Conservation (phyloP, 2,888 invertebrate species). For the Diadromus collaris region DNA sequence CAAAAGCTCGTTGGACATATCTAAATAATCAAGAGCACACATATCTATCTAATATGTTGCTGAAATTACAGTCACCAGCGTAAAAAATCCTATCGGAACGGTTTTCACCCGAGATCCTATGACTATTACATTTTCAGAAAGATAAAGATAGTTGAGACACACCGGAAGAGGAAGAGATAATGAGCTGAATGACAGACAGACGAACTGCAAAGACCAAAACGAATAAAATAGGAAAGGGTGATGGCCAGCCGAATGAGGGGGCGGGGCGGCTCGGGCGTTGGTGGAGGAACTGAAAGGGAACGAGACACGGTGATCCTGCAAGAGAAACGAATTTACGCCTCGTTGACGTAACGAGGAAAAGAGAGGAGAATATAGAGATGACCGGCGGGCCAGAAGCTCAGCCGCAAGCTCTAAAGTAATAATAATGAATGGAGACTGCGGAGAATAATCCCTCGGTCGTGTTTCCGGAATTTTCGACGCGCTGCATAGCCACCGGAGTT, state of each 20-base stretch:
- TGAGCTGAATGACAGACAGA: conserved; percentile 6
- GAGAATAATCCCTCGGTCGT: conserved; percentile 57
- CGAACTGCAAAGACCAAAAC: conserved; percentile 33
- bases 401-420: conserved; percentile 55
- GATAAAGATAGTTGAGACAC: conserved; percentile 30
- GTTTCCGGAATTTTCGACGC: conserved; percentile 55
- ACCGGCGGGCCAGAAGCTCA: conserved; percentile 51
- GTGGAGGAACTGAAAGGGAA: conserved; percentile 6
- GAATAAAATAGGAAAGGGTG: conserved; percentile 48
- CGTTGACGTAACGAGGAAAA: conserved; percentile 54
- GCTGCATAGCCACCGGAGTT: conserved; percentile 22
- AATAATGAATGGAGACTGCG: conserved; percentile 59
- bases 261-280: too few relatives aligned
- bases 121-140: conserved; percentile 38
- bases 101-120: conserved; percentile 36
- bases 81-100: not conserved
- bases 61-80: conserved; percentile 4
- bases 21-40: not conserved
- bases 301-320: conserved; percentile 44
- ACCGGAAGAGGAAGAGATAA: not conserved
- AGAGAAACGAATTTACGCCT: conserved; percentile 60
- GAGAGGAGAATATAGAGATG: conserved; percentile 24
- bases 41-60: conserved; percentile 8
- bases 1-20: not conserved
- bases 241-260: conserved; percentile 46